Percentiles rank a stretch among this genome's conserved stretches.
Evolutionary conservation across 2,888 invertebrate genomes (phyloP).

Genomic region (Xylocampa areola): DNA sequence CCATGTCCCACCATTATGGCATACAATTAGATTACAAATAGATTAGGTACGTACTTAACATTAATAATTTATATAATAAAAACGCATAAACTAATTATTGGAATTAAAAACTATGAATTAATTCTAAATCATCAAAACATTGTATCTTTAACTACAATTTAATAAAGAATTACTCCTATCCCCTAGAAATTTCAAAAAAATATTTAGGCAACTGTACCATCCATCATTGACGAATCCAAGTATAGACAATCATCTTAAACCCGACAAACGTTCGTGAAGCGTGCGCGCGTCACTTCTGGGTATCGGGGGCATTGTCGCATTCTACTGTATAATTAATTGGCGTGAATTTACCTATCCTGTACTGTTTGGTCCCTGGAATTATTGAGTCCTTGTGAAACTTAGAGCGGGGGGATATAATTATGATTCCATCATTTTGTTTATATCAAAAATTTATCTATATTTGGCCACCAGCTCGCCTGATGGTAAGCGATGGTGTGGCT

Average conservation of each 20-base stretch:
- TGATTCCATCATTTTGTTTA: not conserved
- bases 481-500: too few relatives aligned
- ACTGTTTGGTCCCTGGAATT: slow-evolving; percentile 3
- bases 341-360: slow-evolving; percentile 13
- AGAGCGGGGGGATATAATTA: not conserved
- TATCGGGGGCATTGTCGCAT: slow-evolving; percentile 20
- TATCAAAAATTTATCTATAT: too few relatives aligned
- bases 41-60: too few relatives aligned
- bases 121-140: too few relatives aligned
- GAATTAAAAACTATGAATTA: too few relatives aligned
- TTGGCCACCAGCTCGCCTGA: too few relatives aligned
- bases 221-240: slow-evolving; percentile 23
- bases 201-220: slow-evolving; percentile 4
- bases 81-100: too few relatives aligned
- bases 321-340: slow-evolving; percentile 33
- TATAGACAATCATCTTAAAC: slow-evolving; percentile 10
- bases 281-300: slow-evolving; percentile 42
- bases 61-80: too few relatives aligned
- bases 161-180: too few relatives aligned
- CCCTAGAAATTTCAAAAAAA: not conserved
- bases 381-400: not conserved
- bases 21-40: too few relatives aligned
- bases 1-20: too few relatives aligned
- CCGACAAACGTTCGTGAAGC: slow-evolving; percentile 33
- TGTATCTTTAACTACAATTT: too few relatives aligned